Base-by-base conservation (phyloP, 2,797 vertebrate species). In the Sparidentex hasta region DNA sequence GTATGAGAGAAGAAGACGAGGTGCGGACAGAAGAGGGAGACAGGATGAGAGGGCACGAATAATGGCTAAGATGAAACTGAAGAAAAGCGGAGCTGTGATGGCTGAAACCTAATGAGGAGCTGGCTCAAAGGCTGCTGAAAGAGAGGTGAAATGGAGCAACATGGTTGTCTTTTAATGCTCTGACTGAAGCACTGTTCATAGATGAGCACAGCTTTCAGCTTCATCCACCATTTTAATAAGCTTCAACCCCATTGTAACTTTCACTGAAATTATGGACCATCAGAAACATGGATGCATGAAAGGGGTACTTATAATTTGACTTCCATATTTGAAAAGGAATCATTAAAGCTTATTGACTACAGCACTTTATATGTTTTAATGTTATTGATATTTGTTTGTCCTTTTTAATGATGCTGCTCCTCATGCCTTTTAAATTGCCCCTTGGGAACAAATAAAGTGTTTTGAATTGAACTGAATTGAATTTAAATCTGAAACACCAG, bases 71-170 rank as follows among this genome's bases (percentile, higher is more conserved):
- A 74, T 23, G 55, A 52, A 73, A 56, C n/a, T 41, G 38, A 75
- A 29, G 44, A 56, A 63, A 50, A 51, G 7, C 14, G 58, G 51
- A 52, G 78, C 64, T 43, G 77, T 41, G 46, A 84, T 66, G 69
- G 80, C 55, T 56, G 76, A 80, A 83, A 80, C 74, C 75, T 82
- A 78, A 86, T 81, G 79, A 77, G 79, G 74, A 71, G 54, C 52
- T 38, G 16, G 12, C 50, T 68, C 74, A 44, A 65, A 57, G 27
- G 52, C 56, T 46, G 43, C 79, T 67, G 65, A 69, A 59, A 66
- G 58, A 43, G 63, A 73, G 57, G 41, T n/a, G 54, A 66, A 65
- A 67, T 8, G 47, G n/a, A 68, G 25, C 27, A 65, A 66, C 57
- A 50, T 70, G 27, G 55, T 63, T 43, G 21, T 74, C 16, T n/a